Percentiles rank a stretch among this genome's conserved stretches.
These are phyloP conservation scores for Platycheirus albimanus DNA, from an alignment of 2,888 invertebrate genomes.

Conservation along the genomic window DNA sequence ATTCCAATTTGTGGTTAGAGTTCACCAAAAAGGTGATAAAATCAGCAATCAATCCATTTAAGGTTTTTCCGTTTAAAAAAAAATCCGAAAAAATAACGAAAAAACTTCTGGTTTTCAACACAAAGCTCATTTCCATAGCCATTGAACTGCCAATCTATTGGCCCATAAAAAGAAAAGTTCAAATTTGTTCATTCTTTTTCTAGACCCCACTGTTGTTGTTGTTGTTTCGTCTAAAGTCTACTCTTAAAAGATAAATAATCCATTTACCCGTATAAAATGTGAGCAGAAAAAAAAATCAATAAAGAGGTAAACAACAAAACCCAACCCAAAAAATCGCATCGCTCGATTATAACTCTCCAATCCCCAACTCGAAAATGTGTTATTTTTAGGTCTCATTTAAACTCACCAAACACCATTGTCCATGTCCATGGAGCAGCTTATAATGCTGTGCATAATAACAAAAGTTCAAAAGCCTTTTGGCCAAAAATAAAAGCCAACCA, in stretches of 20 bases:
- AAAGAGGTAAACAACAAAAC: conserved; percentile 47
- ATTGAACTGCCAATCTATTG: conserved; percentile 23
- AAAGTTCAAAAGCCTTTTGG: conserved; percentile 69
- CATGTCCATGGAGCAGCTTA: not conserved
- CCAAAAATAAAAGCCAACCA: conserved; percentile 24
- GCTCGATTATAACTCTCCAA: conserved; percentile 8
- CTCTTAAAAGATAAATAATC: conserved; percentile 10
- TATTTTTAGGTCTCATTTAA: conserved; percentile 54
- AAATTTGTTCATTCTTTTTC: conserved; percentile 30
- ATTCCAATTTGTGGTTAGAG: too few relatives aligned
- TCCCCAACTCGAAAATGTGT: conserved; percentile 59
- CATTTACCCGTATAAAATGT: not conserved
- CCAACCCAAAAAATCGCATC: conserved; percentile 48
- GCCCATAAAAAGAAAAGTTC: conserved; percentile 14
- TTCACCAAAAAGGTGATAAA: too few relatives aligned
- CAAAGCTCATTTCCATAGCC: conserved; percentile 1
- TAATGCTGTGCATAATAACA: conserved; percentile 31
- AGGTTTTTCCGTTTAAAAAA: conserved; percentile 1
- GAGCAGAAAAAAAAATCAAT: not conserved
- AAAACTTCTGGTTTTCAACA: conserved; percentile 1
- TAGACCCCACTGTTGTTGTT: conserved; percentile 12
- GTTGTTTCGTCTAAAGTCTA: too few relatives aligned
- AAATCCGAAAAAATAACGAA: too few relatives aligned
- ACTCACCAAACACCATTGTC: not conserved
- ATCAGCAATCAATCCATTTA: conserved; percentile 13